These are phyloP conservation scores for Protomyctophum bolini DNA, from an alignment of 2,113 vertebrate species.

Conservation along the genomic window DNA sequence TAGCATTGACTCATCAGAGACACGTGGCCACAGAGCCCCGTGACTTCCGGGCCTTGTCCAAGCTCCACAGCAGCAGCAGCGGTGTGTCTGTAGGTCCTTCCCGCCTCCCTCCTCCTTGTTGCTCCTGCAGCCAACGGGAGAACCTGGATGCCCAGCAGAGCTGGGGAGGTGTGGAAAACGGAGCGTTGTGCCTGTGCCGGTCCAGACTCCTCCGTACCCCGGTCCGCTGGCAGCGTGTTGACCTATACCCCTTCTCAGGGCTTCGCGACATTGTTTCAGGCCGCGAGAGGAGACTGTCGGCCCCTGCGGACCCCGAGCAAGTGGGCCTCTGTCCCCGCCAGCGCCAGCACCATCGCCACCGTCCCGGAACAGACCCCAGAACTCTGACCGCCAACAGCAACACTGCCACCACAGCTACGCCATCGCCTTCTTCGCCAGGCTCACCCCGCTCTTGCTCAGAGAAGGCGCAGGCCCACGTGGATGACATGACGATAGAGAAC, in stretches of 20 bases:
- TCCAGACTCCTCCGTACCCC: no score
- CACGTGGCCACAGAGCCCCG: constrained; percentile 74
- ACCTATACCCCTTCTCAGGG: constrained; percentile 88
- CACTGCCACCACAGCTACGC: fast-evolving
- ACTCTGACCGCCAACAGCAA: constrained; percentile 15
- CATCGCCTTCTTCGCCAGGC: constrained; percentile 59
- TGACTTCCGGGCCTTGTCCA: constrained; percentile 84
- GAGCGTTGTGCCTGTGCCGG: no score
- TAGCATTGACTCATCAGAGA: constrained; percentile 65
- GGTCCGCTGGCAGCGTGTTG: no score
- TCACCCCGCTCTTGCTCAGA: constrained; percentile 95
- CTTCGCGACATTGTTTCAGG: constrained; percentile 85
- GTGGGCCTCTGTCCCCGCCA: constrained; percentile 82
- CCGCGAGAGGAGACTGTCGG: constrained; percentile 75
- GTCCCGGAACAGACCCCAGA: no score
- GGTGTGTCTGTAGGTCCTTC: no score
- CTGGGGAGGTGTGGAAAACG: no score
- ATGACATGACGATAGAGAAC: constrained; percentile 98
- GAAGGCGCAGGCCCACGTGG: constrained; percentile 91
- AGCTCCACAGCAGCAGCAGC: no score
- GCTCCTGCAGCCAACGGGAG: no score
- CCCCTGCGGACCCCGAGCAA: constrained; percentile 15
- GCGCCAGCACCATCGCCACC: no score
- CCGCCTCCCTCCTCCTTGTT: no score
- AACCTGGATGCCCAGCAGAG: no score